Evolutionary conservation across 1,140 invertebrate species (phyloP).

Genomic region (Drosophila equinoxialis): DNA sequence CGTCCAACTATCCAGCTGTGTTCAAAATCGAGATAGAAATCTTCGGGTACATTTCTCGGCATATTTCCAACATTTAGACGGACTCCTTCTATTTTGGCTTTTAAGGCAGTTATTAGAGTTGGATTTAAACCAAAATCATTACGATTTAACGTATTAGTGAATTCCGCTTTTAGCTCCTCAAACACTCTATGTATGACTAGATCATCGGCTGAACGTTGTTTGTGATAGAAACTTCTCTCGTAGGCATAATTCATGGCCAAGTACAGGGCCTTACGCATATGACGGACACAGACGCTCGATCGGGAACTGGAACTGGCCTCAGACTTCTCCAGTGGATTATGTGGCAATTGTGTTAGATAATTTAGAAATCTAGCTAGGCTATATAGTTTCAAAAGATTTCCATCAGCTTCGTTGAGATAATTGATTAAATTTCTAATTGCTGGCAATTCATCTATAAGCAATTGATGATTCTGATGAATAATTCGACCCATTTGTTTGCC

Average conservation of each 20-base stretch:
- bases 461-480: conserved; percentile 26
- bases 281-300: conserved; percentile 43
- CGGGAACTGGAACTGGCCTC: neutral
- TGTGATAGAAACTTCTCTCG: conserved; percentile 50
- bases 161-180: conserved; percentile 47
- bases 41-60: conserved; percentile 43
- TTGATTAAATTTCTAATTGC: conserved; percentile 26
- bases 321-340: conserved; percentile 48
- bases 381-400: conserved; percentile 44
- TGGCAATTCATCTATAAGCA: conserved; percentile 56
- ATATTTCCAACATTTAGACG: conserved; percentile 65
- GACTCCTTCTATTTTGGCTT: conserved; percentile 41
- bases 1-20: conserved; percentile 40
- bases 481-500: conserved; percentile 36
- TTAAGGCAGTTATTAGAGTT: conserved; percentile 35
- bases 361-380: conserved; percentile 53
- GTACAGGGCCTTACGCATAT: conserved; percentile 65
- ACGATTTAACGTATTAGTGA: conserved; percentile 29
- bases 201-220: conserved; percentile 44
- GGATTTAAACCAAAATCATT: conserved; percentile 43
- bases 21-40: conserved; percentile 42
- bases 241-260: conserved; percentile 69
- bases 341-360: conserved; percentile 49
- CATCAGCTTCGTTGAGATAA: conserved; percentile 44
- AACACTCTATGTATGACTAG: conserved; percentile 57